Conservation (phyloP, 2,113 vertebrate species). For the Garra rufa region DNA sequence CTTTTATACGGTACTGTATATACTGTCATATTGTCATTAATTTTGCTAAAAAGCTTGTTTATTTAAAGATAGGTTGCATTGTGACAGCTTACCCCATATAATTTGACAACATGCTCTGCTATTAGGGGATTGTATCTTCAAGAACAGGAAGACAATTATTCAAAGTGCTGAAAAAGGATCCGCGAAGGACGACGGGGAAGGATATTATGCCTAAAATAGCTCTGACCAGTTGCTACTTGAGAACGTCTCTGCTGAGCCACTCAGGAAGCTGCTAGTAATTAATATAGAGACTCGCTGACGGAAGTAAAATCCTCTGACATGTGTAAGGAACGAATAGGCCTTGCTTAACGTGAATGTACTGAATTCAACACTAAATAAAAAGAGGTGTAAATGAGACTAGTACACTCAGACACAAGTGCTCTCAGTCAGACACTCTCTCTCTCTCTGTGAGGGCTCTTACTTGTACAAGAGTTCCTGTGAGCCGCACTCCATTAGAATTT, state of each 20-base stretch:
- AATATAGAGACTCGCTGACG: not conserved
- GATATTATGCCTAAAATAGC: constrained; percentile 14
- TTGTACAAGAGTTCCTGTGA: constrained; percentile 5
- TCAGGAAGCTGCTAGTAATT: constrained; percentile 14
- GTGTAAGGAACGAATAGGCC: not conserved
- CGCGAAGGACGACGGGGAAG: not conserved
- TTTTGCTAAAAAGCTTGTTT: not conserved
- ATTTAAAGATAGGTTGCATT: not conserved
- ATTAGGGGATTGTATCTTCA: not conserved
- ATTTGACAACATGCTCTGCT: not conserved
- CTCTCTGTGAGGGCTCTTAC: constrained; percentile 29
- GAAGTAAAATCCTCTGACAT: not conserved
- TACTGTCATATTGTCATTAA: not conserved
- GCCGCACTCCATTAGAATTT: not conserved
- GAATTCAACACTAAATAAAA: not conserved
- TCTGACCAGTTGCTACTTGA: not conserved
- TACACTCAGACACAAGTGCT: constrained; percentile 15
- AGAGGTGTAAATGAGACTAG: constrained; percentile 19
- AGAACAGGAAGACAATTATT: constrained; percentile 14
- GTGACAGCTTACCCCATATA: not conserved
- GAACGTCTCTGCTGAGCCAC: not conserved
- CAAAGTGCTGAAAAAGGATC: constrained; percentile 5
- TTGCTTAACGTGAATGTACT: not conserved
- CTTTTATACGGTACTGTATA: not conserved
- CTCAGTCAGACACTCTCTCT: constrained; percentile 25